These are phyloP conservation scores for Ibidorhyncha struthersii DNA, from an alignment of 2,113 vertebrate species.

Conservation along the genomic window DNA sequence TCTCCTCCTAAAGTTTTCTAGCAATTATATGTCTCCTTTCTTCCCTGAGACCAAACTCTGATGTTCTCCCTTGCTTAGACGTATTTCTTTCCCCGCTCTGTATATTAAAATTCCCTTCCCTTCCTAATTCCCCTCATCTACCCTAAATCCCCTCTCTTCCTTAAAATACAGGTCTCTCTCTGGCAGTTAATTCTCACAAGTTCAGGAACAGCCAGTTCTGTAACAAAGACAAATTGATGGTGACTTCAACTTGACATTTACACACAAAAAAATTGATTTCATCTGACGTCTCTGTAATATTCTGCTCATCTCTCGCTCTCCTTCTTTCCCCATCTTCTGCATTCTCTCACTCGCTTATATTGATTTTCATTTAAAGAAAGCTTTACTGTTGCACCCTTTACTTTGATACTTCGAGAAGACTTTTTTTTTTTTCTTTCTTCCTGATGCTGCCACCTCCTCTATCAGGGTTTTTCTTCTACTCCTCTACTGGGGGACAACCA, in stretches of 20 bases:
- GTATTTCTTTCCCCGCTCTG: neutral
- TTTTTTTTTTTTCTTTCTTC: neutral
- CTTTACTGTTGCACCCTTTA: constrained; percentile 16
- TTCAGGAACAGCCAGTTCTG: constrained; percentile 60
- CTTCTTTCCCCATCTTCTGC: neutral
- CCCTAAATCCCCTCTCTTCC: constrained; percentile 31
- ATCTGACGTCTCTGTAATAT: constrained; percentile 64
- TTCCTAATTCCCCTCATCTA: neutral
- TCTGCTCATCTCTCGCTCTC: constrained; percentile 34
- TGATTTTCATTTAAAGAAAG: constrained; percentile 55
- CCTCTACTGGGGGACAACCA: neutral
- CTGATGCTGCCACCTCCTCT: neutral
- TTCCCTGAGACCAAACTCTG: neutral
- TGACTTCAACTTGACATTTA: constrained; percentile 70
- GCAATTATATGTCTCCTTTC: neutral
- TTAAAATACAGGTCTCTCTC: constrained; percentile 30
- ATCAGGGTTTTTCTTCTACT: neutral
- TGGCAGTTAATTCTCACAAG: constrained; percentile 50
- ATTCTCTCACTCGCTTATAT: constrained; percentile 31
- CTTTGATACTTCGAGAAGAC: neutral
- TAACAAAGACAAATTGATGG: constrained; percentile 68
- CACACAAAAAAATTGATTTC: constrained; percentile 59
- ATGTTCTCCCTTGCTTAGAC: neutral
- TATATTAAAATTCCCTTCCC: neutral
- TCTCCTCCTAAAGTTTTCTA: neutral